These are phyloP conservation scores for Peromyscus nudipes DNA, from an alignment of 2,797 vertebrate genomes.

Conservation along the genomic window DNA sequence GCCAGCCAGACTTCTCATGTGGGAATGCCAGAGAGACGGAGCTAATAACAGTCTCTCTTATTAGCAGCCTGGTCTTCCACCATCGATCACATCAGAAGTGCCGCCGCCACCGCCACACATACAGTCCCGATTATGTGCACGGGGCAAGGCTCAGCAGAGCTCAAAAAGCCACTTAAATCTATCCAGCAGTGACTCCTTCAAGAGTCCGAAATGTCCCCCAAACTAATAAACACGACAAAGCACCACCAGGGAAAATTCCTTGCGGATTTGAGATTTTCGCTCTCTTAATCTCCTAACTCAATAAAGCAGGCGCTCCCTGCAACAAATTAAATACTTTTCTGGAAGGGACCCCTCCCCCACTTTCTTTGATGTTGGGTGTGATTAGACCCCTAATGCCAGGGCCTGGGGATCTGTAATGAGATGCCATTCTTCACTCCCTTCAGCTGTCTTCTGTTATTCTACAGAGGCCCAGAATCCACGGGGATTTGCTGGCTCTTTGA, in stretches of 20 bases:
- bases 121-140: constrained; percentile 50
- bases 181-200: constrained; percentile 14
- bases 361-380: constrained; percentile 49
- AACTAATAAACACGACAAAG: constrained; percentile 76
- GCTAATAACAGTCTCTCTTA: constrained; percentile 79
- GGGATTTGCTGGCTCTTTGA: constrained; percentile 12
- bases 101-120: neutral
- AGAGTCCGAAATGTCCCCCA: constrained; percentile 68
- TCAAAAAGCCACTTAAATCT: constrained; percentile 66
- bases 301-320: constrained; percentile 68
- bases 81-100: constrained; percentile 70
- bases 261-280: constrained; percentile 82
- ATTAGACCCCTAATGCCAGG: neutral
- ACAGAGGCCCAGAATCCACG: neutral
- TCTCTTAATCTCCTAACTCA: constrained; percentile 78
- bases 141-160: neutral
- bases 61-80: constrained; percentile 77
- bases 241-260: constrained; percentile 82
- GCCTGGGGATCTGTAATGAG: neutral
- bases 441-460: constrained; percentile 37
- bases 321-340: constrained; percentile 78
- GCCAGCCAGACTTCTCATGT: neutral
- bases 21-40: constrained; percentile 59
- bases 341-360: constrained; percentile 35
- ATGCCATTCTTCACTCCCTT: no score